Evolutionary conservation across 1,140 invertebrate species (phyloP).

Genomic region (Drosophila pallidifrons): DNA sequence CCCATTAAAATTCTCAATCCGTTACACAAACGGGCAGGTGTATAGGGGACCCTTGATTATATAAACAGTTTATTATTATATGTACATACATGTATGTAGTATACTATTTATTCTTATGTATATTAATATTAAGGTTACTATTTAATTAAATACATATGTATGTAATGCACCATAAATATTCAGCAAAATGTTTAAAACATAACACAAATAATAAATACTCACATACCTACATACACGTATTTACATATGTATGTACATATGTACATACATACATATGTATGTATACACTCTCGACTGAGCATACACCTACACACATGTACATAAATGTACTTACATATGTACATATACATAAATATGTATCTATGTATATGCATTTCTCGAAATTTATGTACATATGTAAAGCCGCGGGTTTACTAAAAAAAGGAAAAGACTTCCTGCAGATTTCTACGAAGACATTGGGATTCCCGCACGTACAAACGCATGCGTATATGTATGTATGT

Average conservation of each 20-base stretch:
- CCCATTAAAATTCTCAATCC: not conserved
- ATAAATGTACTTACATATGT: constrained; percentile 5
- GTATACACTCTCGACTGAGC: not conserved
- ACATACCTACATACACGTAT: no score
- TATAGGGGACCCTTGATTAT: constrained; percentile 2
- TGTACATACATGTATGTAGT: no score
- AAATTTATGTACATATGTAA: not conserved
- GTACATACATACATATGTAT: not conserved
- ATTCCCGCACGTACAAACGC: not conserved
- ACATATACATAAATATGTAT: no score
- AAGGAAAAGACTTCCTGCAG: not conserved
- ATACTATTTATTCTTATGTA: no score
- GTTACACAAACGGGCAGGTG: not conserved
- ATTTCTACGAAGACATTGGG: not conserved
- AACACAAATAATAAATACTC: no score
- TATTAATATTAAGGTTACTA: no score
- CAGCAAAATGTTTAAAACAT: not conserved
- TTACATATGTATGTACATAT: no score
- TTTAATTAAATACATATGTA: no score
- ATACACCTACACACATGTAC: not conserved
- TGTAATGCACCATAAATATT: no score
- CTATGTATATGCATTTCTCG: not conserved
- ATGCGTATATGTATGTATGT: no score
- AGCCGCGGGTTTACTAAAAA: not conserved
- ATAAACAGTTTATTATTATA: constrained; percentile 1